Evolutionary conservation across 2,797 vertebrate genomes (phyloP).

Genomic region (Limnodromus scolopaceus): DNA sequence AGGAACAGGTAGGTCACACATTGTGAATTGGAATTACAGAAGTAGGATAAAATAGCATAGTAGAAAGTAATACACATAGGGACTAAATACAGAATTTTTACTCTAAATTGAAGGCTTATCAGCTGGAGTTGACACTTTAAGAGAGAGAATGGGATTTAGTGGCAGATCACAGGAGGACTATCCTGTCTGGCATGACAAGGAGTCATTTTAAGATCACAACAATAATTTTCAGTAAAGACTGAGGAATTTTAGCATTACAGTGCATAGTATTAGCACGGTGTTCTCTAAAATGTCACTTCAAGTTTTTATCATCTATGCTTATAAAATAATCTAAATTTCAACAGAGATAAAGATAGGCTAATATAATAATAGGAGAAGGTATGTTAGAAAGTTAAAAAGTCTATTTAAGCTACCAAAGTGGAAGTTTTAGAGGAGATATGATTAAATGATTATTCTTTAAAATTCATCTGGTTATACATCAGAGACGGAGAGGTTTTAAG

Average conservation of each 20-base stretch:
- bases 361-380: not conserved
- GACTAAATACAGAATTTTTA: not conserved
- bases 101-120: not conserved
- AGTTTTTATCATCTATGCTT: not conserved
- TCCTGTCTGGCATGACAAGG: not conserved
- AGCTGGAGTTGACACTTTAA: not conserved
- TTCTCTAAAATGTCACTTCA: not conserved
- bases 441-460: not conserved
- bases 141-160: not conserved
- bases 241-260: not conserved
- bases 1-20: not conserved
- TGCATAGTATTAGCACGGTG: not conserved
- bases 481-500: not conserved
- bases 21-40: not conserved
- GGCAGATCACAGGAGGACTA: not conserved
- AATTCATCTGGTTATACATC: not conserved
- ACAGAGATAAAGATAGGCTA: not conserved
- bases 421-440: not conserved
- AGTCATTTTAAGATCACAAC: not conserved
- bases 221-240: not conserved
- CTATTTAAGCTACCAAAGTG: not conserved
- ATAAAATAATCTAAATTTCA: not conserved
- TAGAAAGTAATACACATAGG: not conserved
- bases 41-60: not conserved
- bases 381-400: not conserved